A percentile compares a stretch with the other conserved stretches of the same genome.
These are phyloP conservation scores for Apamea epomidion DNA, from an alignment of 2,888 invertebrate genomes.

Conservation along the genomic window DNA sequence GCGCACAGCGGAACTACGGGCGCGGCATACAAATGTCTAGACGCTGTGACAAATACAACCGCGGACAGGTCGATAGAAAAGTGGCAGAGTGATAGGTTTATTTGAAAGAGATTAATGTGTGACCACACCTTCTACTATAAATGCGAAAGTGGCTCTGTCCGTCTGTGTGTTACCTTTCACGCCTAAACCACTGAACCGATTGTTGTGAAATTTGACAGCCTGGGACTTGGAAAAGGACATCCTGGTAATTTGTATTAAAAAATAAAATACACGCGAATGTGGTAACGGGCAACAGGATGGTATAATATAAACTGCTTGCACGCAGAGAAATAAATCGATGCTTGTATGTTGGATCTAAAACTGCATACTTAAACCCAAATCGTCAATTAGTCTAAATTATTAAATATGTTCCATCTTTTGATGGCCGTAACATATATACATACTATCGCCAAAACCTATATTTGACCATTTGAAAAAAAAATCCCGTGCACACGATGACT, in stretches of 20 bases:
- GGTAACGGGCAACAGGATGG: neutral
- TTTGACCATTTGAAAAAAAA: too few relatives aligned
- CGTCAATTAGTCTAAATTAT: neutral
- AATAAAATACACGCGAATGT: neutral
- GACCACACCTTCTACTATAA: neutral
- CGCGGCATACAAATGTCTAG: slow-evolving; percentile 77
- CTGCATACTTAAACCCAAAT: too few relatives aligned
- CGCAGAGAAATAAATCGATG: neutral
- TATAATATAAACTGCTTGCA: neutral
- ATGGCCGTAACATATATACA: too few relatives aligned
- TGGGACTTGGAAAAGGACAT: neutral
- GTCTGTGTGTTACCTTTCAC: neutral
- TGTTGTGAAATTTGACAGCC: neutral
- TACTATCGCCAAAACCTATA: too few relatives aligned
- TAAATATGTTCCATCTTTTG: neutral
- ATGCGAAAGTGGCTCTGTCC: neutral
- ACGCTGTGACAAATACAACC: slow-evolving; percentile 67
- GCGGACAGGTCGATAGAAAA: slow-evolving; percentile 42
- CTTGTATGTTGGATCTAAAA: too few relatives aligned
- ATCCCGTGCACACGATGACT: too few relatives aligned
- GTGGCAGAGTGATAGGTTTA: neutral
- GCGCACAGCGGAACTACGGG: slow-evolving; percentile 66
- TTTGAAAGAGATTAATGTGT: neutral
- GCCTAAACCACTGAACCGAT: neutral
- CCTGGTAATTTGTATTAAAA: neutral